A percentile compares a stretch with the other conserved stretches of the same genome.
Evolutionary conservation across 2,797 vertebrate genomes (phyloP).

Genomic region (Pangasius sanitwongsei): DNA sequence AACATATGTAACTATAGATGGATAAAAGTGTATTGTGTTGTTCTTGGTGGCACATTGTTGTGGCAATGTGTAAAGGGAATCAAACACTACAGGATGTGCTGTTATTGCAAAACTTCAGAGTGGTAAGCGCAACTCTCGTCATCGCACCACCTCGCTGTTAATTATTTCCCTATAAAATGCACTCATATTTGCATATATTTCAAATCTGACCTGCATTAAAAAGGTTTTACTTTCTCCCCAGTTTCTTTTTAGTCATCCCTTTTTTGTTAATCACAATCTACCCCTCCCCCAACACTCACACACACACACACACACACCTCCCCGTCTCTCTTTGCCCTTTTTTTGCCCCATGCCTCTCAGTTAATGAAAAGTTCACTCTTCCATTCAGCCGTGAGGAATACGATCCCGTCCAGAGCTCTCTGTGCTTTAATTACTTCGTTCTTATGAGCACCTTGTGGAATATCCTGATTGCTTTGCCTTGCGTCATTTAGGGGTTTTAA

Average conservation of each 20-base stretch:
- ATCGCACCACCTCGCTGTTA: not conserved
- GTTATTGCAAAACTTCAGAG: not conserved
- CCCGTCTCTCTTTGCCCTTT: slow-evolving; percentile 14
- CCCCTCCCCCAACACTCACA: not conserved
- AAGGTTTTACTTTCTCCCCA: not conserved
- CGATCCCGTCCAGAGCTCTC: slow-evolving; percentile 26
- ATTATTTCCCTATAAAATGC: not conserved
- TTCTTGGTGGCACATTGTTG: not conserved
- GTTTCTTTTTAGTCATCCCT: not conserved
- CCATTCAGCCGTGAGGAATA: slow-evolving; percentile 64
- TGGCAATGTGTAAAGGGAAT: not conserved
- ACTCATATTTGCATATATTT: not conserved
- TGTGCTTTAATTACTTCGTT: slow-evolving; percentile 21
- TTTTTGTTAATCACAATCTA: not conserved
- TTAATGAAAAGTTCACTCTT: slow-evolving; percentile 63
- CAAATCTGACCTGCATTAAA: not conserved
- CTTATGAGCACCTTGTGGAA: slow-evolving; percentile 27
- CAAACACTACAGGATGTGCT: not conserved
- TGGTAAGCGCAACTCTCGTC: not conserved
- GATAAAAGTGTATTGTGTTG: not conserved
- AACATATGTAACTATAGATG: not conserved
- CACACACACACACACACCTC: not conserved
- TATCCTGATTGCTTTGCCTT: slow-evolving; percentile 19
- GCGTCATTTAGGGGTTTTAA: not conserved
- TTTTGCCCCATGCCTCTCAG: slow-evolving; percentile 60